phyloP scores from a whole-genome alignment of 1,140 invertebrate genomes.

The Bombus ignitus region DNA sequence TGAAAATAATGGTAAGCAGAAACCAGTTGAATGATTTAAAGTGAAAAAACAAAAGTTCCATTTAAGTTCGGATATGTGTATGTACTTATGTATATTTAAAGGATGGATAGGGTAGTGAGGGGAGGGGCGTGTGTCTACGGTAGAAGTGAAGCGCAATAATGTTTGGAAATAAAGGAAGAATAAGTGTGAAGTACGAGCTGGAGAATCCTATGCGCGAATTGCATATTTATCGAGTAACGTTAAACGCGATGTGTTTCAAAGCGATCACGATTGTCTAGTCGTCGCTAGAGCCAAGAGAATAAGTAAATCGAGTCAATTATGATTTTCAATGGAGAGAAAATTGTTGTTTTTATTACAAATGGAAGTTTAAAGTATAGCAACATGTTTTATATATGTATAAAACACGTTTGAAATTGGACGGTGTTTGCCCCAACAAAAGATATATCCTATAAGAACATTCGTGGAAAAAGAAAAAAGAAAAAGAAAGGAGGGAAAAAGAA shows the following conservation, averaged over 20 bases:
- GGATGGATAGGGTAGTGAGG: not conserved
- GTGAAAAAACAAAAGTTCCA: not conserved
- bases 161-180: not conserved
- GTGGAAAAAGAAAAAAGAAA: not conserved
- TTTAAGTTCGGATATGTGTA: not conserved
- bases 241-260: not conserved
- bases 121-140: no score
- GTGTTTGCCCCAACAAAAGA: not conserved
- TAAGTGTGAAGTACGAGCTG: not conserved
- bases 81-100: not conserved
- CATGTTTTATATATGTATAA: constrained; percentile 12
- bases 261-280: not conserved
- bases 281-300: not conserved
- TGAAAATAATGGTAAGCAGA: not conserved
- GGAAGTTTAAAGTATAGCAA: not conserved
- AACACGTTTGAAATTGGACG: not conserved
- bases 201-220: not conserved
- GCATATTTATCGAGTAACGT: not conserved
- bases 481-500: not conserved
- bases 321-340: not conserved
- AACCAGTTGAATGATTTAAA: not conserved
- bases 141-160: not conserved
- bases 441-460: not conserved
- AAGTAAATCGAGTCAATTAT: not conserved
- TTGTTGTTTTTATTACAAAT: constrained; percentile 23